phyloP scores from a whole-genome alignment of 2,888 invertebrate species.

The Abscondita cerata region DNA sequence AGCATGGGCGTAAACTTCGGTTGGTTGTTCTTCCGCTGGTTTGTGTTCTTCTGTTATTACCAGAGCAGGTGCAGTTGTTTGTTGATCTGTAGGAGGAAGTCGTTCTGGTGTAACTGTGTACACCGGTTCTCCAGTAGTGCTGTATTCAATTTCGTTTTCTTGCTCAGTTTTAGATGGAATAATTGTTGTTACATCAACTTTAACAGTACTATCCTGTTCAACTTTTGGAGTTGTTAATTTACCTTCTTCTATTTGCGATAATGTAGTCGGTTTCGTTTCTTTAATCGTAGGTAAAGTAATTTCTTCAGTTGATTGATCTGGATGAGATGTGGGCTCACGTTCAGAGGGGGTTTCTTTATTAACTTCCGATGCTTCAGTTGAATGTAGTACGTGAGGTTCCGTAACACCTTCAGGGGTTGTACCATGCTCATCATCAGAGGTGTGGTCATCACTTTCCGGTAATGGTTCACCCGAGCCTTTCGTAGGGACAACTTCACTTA shows the following conservation, averaged over 20 bases:
- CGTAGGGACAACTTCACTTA: too few species aligned
- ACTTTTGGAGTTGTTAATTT: background rate
- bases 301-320: too few species aligned
- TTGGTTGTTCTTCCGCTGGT: slow-evolving; percentile 4
- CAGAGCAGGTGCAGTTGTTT: background rate
- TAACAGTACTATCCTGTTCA: too few species aligned
- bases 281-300: too few species aligned
- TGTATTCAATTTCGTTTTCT: too few species aligned
- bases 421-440: background rate
- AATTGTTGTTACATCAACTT: too few species aligned
- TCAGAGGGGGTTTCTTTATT: background rate
- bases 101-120: slow-evolving; percentile 6
- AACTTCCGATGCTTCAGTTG: background rate
- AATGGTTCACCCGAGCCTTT: background rate
- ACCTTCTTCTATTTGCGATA: background rate
- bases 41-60: slow-evolving; percentile 11
- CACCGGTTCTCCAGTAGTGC: background rate
- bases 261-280: background rate
- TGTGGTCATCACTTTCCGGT: background rate
- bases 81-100: slow-evolving; percentile 1
- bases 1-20: background rate
- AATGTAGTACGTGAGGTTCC: background rate
- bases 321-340: background rate
- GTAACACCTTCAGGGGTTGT: too few species aligned
- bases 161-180: too few species aligned